Evolutionary conservation across 2,797 vertebrate species (phyloP), one percentile per base, ranked within the genome.

Genomic region (Anas flavirostris): DNA sequence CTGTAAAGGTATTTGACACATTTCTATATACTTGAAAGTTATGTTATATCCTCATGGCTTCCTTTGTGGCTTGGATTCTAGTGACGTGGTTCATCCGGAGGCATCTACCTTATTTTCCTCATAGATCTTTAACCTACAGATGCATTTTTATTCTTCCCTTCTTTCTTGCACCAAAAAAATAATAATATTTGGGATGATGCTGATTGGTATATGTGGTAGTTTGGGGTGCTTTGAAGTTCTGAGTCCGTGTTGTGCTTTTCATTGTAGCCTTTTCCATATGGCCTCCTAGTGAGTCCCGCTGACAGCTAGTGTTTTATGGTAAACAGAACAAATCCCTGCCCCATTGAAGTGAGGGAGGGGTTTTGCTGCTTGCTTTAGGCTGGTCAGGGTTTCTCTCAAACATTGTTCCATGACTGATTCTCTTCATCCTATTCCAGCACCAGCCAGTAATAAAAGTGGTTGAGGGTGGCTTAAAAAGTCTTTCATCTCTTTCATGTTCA

Each of bases 1-100:
- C 98, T 11, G 26, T 99, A 3, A 99, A 99, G 98, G 99, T 99
- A 98, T 92, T 70, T 92, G 48, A 64, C 35, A 67, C 75, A 82
- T 73, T 69, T 21, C 33, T 79, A 0, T 17, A 7, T 62, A 7
- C 5, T 82, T 88, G 63, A 25, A 12, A 59, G 22, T 66, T 82
- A 10, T 15, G 12, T 41, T 28, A 9, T 66, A n/a, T 23, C 84
- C 22, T 3, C 19, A n/a, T 39, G 59, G 52, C 53, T 90, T 16
- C 28, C 70, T 44, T 73, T 66, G 66, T 74, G 83, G 33, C 56
- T 58, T 77, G 33, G 37, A 28, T 60, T 31, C 53, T 55, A n/a
- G 48, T 85, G 35, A 12, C 9, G 31, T 73, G 58, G 41, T 46
- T 73, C 62, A 17, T 31, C 52, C 31, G 12, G 58, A 21, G 9